These are phyloP conservation scores for Lamellibrachia luymesi DNA, from an alignment of 1,140 invertebrate genomes.

Conservation along the genomic window DNA sequence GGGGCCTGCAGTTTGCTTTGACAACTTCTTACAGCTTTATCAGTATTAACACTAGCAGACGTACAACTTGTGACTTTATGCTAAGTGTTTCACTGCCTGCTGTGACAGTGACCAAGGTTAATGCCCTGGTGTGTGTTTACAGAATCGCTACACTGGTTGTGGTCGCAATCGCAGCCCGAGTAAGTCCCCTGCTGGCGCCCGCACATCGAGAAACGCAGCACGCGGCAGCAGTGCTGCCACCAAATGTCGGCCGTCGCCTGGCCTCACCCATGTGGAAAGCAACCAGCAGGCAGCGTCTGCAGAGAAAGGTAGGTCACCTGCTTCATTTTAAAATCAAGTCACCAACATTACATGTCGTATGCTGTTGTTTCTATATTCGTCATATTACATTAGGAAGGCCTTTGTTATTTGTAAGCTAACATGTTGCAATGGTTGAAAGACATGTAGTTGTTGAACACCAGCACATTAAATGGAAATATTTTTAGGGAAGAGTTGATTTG, in stretches of 20 bases:
- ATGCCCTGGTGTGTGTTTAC: not conserved
- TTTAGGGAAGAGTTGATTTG: not conserved
- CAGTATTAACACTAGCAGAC: not conserved
- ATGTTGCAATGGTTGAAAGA: not conserved
- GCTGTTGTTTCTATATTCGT: not conserved
- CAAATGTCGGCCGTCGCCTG: not conserved
- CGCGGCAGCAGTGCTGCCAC: not conserved
- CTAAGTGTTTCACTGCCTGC: not conserved
- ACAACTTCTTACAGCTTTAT: not conserved
- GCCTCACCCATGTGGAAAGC: not conserved
- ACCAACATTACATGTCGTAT: not conserved
- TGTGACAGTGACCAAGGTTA: not conserved
- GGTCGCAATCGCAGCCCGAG: not conserved
- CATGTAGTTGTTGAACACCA: not conserved
- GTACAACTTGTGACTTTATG: not conserved
- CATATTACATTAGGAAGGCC: not conserved
- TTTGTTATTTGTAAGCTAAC: not conserved
- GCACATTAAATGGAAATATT: not conserved
- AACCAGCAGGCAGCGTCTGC: not conserved
- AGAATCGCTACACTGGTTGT: not conserved
- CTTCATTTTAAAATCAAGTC: not conserved
- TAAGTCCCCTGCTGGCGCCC: not conserved
- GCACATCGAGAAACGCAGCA: not conserved
- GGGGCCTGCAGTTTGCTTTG: not conserved
- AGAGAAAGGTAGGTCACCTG: not conserved